Conservation (phyloP, 2,797 vertebrate genomes). For the Columba guinea region DNA sequence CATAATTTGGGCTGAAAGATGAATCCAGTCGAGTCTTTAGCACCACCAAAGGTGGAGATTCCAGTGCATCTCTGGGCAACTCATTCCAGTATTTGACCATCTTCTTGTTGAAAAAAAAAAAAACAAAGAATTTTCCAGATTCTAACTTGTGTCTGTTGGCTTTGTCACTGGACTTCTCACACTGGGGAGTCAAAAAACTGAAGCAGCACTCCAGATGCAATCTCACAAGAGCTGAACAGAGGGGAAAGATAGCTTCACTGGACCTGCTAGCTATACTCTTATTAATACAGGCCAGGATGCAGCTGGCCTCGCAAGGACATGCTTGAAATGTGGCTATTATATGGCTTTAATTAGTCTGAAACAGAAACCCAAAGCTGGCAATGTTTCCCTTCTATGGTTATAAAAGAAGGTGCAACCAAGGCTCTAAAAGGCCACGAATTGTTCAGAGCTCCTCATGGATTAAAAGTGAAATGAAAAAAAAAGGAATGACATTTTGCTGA, state of each 20-base stretch:
- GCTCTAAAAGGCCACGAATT: neutral
- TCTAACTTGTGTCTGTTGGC: neutral
- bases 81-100: neutral
- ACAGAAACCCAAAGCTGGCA: neutral
- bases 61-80: neutral
- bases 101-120: neutral
- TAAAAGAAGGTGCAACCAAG: neutral
- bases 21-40: neutral
- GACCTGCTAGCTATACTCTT: neutral
- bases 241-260: neutral
- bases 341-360: neutral
- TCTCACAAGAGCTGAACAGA: neutral
- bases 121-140: neutral
- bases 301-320: neutral
- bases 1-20: neutral
- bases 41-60: neutral
- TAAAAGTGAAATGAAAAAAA: neutral
- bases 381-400: neutral
- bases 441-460: neutral
- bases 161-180: neutral
- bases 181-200: neutral
- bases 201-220: neutral
- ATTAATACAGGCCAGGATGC: neutral
- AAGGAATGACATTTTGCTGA: neutral
- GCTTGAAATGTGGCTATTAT: neutral